Evolutionary conservation across 2,797 vertebrate genomes (phyloP).

Genomic region (Sebastes diaconus): DNA sequence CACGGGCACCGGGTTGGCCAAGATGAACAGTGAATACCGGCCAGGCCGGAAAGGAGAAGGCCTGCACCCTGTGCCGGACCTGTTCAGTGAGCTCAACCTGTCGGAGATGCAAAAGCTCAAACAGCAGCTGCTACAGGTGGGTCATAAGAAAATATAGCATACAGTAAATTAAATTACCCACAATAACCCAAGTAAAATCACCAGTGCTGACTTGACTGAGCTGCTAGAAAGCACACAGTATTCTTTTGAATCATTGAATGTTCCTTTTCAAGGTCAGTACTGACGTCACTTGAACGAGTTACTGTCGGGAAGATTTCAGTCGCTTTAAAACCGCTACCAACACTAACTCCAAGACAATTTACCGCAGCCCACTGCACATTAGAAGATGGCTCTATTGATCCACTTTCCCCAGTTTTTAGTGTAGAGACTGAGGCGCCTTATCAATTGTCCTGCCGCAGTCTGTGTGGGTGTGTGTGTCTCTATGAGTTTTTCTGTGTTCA

Average conservation of each 20-base stretch:
- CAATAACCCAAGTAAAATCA: background rate
- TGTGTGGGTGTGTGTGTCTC: background rate
- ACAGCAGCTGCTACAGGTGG: constrained; percentile 96
- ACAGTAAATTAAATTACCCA: background rate
- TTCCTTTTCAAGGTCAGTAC: background rate
- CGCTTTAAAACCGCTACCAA: background rate
- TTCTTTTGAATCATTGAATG: background rate
- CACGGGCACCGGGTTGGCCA: constrained; percentile 77
- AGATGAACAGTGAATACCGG: constrained; percentile 89
- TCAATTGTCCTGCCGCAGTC: background rate
- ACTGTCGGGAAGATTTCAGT: background rate
- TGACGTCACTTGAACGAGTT: background rate
- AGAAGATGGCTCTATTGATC: background rate
- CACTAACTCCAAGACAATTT: background rate
- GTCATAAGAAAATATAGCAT: constrained; percentile 21
- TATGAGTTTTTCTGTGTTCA: background rate
- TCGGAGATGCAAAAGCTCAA: constrained; percentile 99
- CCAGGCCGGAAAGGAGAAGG: constrained; percentile 87
- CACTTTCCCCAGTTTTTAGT: background rate
- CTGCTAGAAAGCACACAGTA: background rate
- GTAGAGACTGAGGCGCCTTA: background rate
- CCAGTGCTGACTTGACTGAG: background rate
- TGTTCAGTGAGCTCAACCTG: constrained; percentile 98
- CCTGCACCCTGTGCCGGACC: constrained; percentile 91
- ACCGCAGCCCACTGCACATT: background rate